Evolutionary conservation across 2,797 vertebrate species (phyloP).

Genomic region (Poeciliopsis presidionis): DNA sequence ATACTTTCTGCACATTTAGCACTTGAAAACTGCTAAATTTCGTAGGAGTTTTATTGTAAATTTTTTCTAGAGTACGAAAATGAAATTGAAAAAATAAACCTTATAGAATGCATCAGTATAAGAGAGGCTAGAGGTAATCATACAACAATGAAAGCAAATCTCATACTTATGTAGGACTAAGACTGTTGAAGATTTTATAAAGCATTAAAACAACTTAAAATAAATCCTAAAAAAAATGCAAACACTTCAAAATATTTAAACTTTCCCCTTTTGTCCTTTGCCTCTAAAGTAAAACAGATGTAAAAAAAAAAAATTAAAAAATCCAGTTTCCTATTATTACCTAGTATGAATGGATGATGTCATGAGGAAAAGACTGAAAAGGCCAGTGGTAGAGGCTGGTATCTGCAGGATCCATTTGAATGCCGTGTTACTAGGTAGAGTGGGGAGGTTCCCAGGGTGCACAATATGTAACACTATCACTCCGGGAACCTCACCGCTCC

Average conservation of each 20-base stretch:
- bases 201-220: background rate
- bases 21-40: background rate
- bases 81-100: background rate
- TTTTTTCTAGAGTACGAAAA: background rate
- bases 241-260: background rate
- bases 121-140: background rate
- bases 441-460: constrained; percentile 65
- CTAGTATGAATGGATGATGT: constrained; percentile 54
- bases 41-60: background rate
- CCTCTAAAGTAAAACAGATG: background rate
- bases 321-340: constrained; percentile 18
- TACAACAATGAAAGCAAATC: background rate
- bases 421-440: constrained; percentile 50
- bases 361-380: constrained; percentile 39
- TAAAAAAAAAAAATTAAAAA: background rate
- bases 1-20: background rate
- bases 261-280: background rate
- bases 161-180: background rate
- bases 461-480: constrained; percentile 76
- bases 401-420: constrained; percentile 57
- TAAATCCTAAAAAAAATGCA: background rate
- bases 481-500: constrained; percentile 68
- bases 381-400: constrained; percentile 37
- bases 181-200: background rate
- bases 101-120: background rate